These are phyloP conservation scores for Pogoniulus pusillus DNA, from an alignment of 2,797 vertebrate species.

Conservation along the genomic window DNA sequence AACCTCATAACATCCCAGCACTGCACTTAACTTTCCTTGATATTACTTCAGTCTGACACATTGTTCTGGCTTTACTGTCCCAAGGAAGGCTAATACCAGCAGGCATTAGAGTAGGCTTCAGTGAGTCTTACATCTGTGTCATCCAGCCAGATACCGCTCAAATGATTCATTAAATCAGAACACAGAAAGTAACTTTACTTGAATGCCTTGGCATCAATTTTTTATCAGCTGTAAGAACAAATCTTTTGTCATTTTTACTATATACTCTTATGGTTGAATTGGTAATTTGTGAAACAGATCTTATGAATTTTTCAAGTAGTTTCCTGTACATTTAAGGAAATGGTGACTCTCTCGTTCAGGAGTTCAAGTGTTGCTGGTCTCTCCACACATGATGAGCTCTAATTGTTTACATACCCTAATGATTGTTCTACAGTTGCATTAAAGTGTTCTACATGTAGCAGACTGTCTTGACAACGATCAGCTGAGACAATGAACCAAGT, in stretches of 20 bases:
- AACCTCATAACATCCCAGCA: conserved; percentile 46
- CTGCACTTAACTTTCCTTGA: conserved; percentile 80
- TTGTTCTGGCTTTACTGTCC: conserved; percentile 83
- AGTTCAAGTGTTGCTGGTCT: conserved; percentile 47
- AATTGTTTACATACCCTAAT: conserved; percentile 36
- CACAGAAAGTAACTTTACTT: conserved; percentile 99
- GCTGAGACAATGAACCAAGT: neutral
- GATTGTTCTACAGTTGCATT: conserved; percentile 41
- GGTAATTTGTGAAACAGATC: conserved; percentile 94
- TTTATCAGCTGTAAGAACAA: conserved; percentile 95
- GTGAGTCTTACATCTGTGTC: conserved; percentile 86
- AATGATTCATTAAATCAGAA: conserved; percentile 99
- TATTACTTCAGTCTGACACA: conserved; percentile 90
- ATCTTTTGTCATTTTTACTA: conserved; percentile 93
- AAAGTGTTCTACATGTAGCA: conserved; percentile 14
- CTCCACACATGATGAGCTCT: conserved; percentile 23
- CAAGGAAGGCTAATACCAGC: conserved; percentile 77
- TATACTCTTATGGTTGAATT: conserved; percentile 81
- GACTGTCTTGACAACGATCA: conserved; percentile 1
- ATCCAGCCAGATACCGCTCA: conserved; percentile 84
- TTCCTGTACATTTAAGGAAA: conserved; percentile 77
- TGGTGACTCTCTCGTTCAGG: conserved; percentile 62
- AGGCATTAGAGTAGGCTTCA: conserved; percentile 92
- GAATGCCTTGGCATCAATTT: conserved; percentile 95
- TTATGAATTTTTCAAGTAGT: conserved; percentile 94